Conservation (phyloP, 2,888 invertebrate species). For the Elysia crispata region DNA sequence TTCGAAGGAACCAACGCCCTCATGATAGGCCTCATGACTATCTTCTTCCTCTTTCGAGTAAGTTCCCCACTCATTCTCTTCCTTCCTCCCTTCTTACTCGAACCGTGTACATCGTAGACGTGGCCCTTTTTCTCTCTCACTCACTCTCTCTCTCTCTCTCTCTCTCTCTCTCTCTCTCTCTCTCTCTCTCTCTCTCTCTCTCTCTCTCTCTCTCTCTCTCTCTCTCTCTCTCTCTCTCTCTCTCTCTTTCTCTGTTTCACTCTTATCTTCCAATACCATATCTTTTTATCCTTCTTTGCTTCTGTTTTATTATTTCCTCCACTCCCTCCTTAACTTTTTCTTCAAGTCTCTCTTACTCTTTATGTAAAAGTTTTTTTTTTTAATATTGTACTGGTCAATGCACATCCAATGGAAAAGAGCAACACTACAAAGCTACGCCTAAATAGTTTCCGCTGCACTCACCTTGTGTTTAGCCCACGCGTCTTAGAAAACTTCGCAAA, state of each 20-base stretch:
- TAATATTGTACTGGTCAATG: too few species aligned
- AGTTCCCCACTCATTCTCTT: neutral
- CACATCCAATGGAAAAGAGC: too few species aligned
- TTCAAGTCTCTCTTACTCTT: neutral
- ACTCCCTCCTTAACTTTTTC: neutral
- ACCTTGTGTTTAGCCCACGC: too few species aligned
- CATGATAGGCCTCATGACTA: too few species aligned
- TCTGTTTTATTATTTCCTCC: too few species aligned
- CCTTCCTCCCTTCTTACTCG: neutral
- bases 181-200: slow-evolving; percentile 14
- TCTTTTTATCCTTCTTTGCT: too few species aligned
- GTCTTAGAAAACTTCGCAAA: too few species aligned
- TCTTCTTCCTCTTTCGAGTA: too few species aligned
- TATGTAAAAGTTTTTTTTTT: neutral
- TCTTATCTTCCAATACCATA: too few species aligned
- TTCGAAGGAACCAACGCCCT: too few species aligned
- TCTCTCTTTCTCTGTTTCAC: neutral
- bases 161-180: neutral
- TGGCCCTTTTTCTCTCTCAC: neutral
- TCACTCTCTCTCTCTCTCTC: neutral
- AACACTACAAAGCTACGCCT: too few species aligned
- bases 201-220: slow-evolving; percentile 25
- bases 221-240: neutral
- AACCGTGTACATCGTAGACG: neutral
- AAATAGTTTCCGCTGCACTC: too few species aligned